Base-by-base conservation (phyloP, 1,140 invertebrate species). In the Antheraea pernyi region DNA sequence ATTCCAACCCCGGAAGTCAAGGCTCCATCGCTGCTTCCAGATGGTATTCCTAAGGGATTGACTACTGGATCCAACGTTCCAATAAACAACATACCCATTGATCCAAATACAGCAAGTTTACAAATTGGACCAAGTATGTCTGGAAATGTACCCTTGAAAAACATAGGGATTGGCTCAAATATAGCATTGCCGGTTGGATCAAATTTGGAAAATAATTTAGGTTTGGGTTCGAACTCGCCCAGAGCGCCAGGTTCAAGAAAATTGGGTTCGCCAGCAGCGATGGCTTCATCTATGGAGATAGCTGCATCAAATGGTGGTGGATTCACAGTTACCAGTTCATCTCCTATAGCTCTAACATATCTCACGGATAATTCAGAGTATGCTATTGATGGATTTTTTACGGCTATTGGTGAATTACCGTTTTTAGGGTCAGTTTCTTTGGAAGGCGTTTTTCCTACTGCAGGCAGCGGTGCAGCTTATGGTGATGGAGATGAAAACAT, bases 351-450 rank as follows among this genome's bases (percentile, higher is more conserved):
- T 11, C 82, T 82, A 3, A 73, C 62, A 62, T 82, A 80, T 18
- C 53, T 86, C 13, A 69, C 81, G 6, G 74, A 84, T 0, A 39
- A 64, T 0, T 81, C 82, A 3, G 79, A 84, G 46, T 81, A 84
- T 59, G 66, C 69, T 10, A 77, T 82, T 8, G 73, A 78, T 69
- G 83, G 81, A 18, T 19, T 67, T 11, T 22, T 85, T 3, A 69
- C 67, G n/a, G 80, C 81, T 9, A 59, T 53, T n/a, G 83, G 81
- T 13, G 64, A 77, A 16, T 66, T 83, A 37, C 83, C 81, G 6
- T 81, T 81, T 75, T 66, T 82, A 13, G 76, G 78, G 3, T 72
- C 78, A 3, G 77, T 85, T 1, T 73, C 72, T n/a, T 30, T 83
- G 22, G 79, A 85, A 48, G 81, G 77, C 13, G 67, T 69, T 0